Evolutionary conservation across 2,888 invertebrate species (phyloP), one percentile per base, ranked within the genome.

Genomic region (Diplolepis rosae): DNA sequence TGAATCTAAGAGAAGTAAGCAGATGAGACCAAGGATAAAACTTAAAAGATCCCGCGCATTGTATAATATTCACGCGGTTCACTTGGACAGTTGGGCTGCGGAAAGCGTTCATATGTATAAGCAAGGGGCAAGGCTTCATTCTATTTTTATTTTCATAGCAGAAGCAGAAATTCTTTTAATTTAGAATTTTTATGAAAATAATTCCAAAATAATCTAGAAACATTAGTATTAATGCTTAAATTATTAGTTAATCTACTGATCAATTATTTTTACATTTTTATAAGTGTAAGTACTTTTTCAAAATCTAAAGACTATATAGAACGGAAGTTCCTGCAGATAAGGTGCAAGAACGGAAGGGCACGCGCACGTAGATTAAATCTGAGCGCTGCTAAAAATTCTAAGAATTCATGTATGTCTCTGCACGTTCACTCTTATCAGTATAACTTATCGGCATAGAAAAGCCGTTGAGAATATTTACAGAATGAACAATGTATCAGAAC

Each of bases 401-500:
- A 68, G 70, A 75, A 69, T 77, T 65, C 66, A 73, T 51, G 66
- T 67, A 18, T 51, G 72, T 68, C 66, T 66, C 32, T 70, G 45
- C 22, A 69, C 52, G 30, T 42, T 66, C 50, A 35, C 65, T 54
- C 71, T 77, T 82, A 79, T 82, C 82, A 70, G 65, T n/a, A 30
- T n/a, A 42, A 69, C 78, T 84, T 84, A 83, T 84, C 84, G 71
- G 68, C 70, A 76, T 74, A 77, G 80, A 68, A 80, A 80, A 81
- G 71, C 77, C 79, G 79, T 81, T 79, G 79, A 1, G n/a, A 61
- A 24, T 22, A 39, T 24, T 24, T 24, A 35, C 32, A 24, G 35
- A 61, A 35, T 39, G 39, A 22, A 61, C 24, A 22, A 22, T 39
- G 22, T 15, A 4, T n/a, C 39, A 39, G 39, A 3, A 1, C 30